Base-by-base conservation (phyloP, 2,888 invertebrate genomes). In the Ophion ellenae region DNA sequence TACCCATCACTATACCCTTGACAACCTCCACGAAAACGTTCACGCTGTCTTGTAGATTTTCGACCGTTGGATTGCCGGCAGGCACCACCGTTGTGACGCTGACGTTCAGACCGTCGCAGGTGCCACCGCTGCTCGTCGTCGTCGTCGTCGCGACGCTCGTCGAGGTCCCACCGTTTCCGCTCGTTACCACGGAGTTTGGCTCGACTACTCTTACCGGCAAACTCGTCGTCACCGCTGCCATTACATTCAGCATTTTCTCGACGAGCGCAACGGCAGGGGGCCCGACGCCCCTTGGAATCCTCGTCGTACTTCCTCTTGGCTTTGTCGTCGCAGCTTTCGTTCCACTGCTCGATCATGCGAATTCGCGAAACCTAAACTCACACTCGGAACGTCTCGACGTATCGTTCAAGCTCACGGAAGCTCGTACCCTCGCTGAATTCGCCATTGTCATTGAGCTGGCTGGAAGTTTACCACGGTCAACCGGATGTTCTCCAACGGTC, bases 1-100 rank as follows among this genome's bases (percentile, higher is more conserved):
- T 96, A 83, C 97, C 96, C 96, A 98, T 98, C 90, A 97, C 95
- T 91, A 97, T 96, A 83, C 96, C 97, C 94, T 97, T 97, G 90
- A 97, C 94, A 87, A 97, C 95, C 90, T 97, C 90, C 10, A 91
- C 88, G 71, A 92, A 90, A 57, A 91, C 89, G 80, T 90, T 93
- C 61, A 92, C 92, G 84, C 91, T 92, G 81, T 93, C 93, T 24
- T 93, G 91, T 0, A 93, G 88, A 64, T 93, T 92, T 79, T 92
- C 93, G 5, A 93, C 92, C 3, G 93, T 93, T 11, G 93, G 93
- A 36, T 92, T 92, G 70, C 92, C 92, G 45, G 90, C 90, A 4
- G 91, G 91, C 0, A 91, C 90, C 14, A 91, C 88, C 14, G 93
- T 91, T 40, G 88, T 88, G 17, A 83, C 86, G 69, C 85, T 88